Base-by-base conservation (phyloP, 2,113 vertebrate species). In the Chiloscyllium plagiosum region DNA sequence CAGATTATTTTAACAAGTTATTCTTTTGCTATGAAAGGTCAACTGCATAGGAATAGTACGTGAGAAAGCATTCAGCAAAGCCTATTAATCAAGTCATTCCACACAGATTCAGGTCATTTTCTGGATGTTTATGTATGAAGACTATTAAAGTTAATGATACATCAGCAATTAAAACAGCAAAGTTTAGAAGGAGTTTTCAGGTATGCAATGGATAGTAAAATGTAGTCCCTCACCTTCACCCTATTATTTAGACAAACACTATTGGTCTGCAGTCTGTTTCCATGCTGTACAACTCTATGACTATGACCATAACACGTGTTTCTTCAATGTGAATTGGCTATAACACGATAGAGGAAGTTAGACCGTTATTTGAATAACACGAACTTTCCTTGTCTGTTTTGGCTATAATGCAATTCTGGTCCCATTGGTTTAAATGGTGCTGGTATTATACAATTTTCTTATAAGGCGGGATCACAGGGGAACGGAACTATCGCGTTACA, bases 21-120 rank as follows among this genome's bases (percentile, higher is more conserved):
- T 26, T 50, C 26, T 89, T 50, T 89, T 56, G 50, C 50, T 89
- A 29, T 33, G 37, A 61, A 94, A 17, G 65, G 90, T 66, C 20
- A 68, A 68, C n/a, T 68, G 42, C 65, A 94, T 94, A 7, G 20
- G 90, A 37, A 42, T 20, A 42, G 90, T 37, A 42, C 90, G 33
- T 94, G 90, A 68, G 90, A 94, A 68, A 94, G 65, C 56, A 94
- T 93, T 19, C 47, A 68, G 61, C 65, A 94, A 33, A n/a, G n/a
- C 37, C 50, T n/a, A 93, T 89, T 89, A 24, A 89, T 50, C 24
- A 50, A 89, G 8, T 4, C 20, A 47, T 52, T 86, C 85, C 42
- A 22, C 7, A 50, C 19, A 47, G 22, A 89, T 26, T 89, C 29
- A 1, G 24, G 47, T 0, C 37, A 47, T 47, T 20, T 83, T 83